These are phyloP conservation scores for Acrocera orbiculus DNA, from an alignment of 2,888 invertebrate species.

Conservation along the genomic window DNA sequence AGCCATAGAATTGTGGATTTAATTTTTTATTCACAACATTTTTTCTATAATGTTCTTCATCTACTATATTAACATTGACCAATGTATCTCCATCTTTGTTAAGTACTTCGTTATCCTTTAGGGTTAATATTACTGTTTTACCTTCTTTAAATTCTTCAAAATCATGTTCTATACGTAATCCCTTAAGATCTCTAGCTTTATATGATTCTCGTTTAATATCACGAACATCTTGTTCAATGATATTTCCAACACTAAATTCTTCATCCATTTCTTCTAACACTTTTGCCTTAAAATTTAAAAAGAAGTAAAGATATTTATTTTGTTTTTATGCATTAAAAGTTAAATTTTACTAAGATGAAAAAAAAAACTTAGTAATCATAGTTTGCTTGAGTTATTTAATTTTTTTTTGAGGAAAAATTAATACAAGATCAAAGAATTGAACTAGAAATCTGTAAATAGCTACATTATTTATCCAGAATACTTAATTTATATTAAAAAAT, in stretches of 20 bases:
- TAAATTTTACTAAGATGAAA: too few species aligned
- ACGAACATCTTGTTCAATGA: slow-evolving; percentile 62
- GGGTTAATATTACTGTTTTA: slow-evolving; percentile 68
- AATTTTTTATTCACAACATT: slow-evolving; percentile 71
- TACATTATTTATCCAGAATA: too few species aligned
- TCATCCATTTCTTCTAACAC: slow-evolving; percentile 88
- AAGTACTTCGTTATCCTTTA: slow-evolving; percentile 82
- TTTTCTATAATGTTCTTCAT: slow-evolving; percentile 68
- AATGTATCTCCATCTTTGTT: slow-evolving; percentile 78
- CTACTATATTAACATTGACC: slow-evolving; percentile 78
- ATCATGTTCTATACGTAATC: slow-evolving; percentile 75
- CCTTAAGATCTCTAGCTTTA: slow-evolving; percentile 51
- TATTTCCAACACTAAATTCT: slow-evolving; percentile 75
- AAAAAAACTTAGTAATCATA: too few species aligned
- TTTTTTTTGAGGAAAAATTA: not conserved
- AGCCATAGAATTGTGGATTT: slow-evolving; percentile 66
- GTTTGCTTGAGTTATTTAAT: not conserved
- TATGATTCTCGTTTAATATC: slow-evolving; percentile 43
- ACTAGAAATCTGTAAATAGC: too few species aligned
- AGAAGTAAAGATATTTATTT: too few species aligned
- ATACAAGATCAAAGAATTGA: slow-evolving; percentile 20
- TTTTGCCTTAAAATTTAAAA: slow-evolving; percentile 48
- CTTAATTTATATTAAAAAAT: too few species aligned
- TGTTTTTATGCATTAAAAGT: too few species aligned
- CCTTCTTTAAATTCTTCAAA: slow-evolving; percentile 55